Evolutionary conservation across 1,140 invertebrate species (phyloP), one percentile per base, ranked within the genome.

Genomic region (Frieseomelitta varia): DNA sequence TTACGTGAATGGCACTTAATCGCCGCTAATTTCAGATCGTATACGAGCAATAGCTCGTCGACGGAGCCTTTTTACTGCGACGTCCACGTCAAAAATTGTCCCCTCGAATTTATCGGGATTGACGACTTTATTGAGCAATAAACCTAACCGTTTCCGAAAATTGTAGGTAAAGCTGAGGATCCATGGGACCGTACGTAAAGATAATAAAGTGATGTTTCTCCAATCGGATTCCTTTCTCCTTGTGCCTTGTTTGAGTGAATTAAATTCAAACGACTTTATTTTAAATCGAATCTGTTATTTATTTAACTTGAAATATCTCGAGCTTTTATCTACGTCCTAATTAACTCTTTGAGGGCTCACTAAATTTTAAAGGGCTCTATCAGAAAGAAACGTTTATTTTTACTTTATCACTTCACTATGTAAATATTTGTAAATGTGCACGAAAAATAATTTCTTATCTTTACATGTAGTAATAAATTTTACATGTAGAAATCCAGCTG

Each of bases 71-170:
- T 93, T 74, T 85, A 90, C 79, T 94, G 94, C 90, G 86, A 91
- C 72, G 86, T 90, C 85, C 93, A 94, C 88, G 90, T 88, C 72
- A 87, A 83, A 81, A 88, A 88, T 87, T 95, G 94, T 78, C 94
- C 94, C n/a, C 87, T 94, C 86, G 88, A 94, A 85, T 92, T 94
- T 84, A 91, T 92, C 84, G 90, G 91, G 51, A 88, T 95, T 80
- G 90, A 93, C 79, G 87, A 88, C 81, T 94, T 94, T 85, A 55
- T 73, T 4, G 84, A 78, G 21, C 27, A 63, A 21, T 84, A n/a
- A 78, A 76, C 8, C 30, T 2, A 24, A n/a, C 21, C 14, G 34
- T 47, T 24, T n/a, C 47, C 21, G 10, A 17, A 17, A 30, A 51
- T 47, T 24, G 39, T 2, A 72, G 69, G 10, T 17, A 27, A 72